These are phyloP conservation scores for Saguinus midas DNA, from an alignment of 2,113 vertebrate genomes.

Conservation along the genomic window DNA sequence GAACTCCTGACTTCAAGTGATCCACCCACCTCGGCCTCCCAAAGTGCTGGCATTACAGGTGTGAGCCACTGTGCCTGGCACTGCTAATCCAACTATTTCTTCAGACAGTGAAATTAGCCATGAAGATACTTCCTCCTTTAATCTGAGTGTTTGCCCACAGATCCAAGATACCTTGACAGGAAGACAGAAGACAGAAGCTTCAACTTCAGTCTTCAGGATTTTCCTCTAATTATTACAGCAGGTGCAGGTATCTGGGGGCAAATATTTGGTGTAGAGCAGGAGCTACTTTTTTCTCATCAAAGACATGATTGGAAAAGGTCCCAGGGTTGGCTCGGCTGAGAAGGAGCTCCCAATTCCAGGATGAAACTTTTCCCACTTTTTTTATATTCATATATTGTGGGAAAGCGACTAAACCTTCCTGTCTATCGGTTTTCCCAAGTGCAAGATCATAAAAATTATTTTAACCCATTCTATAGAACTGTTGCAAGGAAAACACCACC, in stretches of 20 bases:
- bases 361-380: not conserved
- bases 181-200: not conserved
- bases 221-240: not conserved
- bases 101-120: not conserved
- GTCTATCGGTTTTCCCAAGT: not conserved
- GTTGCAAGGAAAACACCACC: not conserved
- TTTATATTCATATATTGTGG: not conserved
- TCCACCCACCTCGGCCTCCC: no score
- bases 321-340: no score
- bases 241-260: not conserved
- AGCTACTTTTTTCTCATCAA: not conserved
- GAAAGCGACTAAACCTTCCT: no score
- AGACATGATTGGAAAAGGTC: not conserved
- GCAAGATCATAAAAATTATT: not conserved
- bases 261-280: not conserved
- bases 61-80: no score
- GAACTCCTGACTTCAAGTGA: no score
- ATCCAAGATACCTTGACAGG: not conserved
- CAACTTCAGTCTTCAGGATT: not conserved
- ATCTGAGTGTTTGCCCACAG: not conserved
- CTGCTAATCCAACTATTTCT: not conserved
- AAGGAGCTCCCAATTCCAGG: not conserved
- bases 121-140: not conserved
- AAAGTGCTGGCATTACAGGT: no score
- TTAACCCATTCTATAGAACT: not conserved